phyloP scores from a whole-genome alignment of 2,797 vertebrate species.

The Astyanax mexicanus region DNA sequence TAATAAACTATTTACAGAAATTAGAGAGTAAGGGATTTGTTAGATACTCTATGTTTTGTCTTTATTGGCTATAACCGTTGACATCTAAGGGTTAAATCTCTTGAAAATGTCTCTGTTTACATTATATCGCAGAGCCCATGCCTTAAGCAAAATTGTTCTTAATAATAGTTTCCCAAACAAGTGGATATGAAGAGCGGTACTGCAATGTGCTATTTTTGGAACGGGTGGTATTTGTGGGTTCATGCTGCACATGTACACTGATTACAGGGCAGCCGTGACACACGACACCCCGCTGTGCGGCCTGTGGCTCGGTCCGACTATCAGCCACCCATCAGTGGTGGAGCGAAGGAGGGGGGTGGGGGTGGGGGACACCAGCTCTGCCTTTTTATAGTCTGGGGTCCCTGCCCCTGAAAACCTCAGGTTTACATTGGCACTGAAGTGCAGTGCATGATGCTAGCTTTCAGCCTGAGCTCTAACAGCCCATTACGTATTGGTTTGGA shows the following conservation, averaged over 20 bases:
- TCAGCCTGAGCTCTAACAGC: conserved; percentile 46
- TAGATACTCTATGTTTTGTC: neutral
- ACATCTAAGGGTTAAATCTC: neutral
- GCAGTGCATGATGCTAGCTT: conserved; percentile 43
- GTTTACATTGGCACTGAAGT: conserved; percentile 59
- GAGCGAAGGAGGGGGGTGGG: conserved; percentile 27
- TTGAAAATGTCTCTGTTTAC: conserved; percentile 24
- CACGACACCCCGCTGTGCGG: conserved; percentile 57
- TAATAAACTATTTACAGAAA: too few species aligned
- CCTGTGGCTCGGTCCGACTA: conserved; percentile 50
- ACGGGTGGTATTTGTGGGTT: conserved; percentile 56
- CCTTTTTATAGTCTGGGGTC: conserved; percentile 66
- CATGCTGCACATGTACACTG: conserved; percentile 49
- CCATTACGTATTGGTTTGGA: conserved; percentile 57
- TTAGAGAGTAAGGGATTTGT: too few species aligned
- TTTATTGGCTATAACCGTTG: neutral
- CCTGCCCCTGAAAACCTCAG: conserved; percentile 61
- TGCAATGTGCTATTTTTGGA: conserved; percentile 58
- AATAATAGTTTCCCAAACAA: conserved; percentile 55
- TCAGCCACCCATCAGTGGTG: conserved; percentile 51
- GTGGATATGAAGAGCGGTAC: conserved; percentile 29
- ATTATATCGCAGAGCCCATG: conserved; percentile 1
- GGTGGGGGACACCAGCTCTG: conserved; percentile 50
- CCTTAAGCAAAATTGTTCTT: conserved; percentile 42
- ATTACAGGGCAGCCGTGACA: conserved; percentile 66